These are phyloP conservation scores for Archivesica marissinica DNA, from an alignment of 1,140 invertebrate genomes.

Conservation along the genomic window DNA sequence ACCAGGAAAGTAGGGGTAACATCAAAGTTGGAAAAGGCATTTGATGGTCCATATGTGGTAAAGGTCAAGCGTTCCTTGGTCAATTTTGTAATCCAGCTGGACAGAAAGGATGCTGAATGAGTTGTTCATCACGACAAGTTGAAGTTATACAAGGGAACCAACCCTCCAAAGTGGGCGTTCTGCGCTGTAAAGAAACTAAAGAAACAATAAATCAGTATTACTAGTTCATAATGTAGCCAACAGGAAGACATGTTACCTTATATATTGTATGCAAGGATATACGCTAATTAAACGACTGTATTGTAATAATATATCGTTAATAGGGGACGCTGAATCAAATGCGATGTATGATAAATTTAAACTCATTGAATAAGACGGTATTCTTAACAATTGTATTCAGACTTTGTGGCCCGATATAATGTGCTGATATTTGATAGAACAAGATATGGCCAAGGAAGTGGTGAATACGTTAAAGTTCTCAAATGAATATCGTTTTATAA, in stretches of 20 bases:
- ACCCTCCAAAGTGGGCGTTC: slow-evolving; percentile 1
- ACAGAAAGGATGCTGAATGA: background rate
- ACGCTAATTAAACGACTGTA: no score
- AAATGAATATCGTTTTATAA: background rate
- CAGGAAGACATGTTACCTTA: background rate
- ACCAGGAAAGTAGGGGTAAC: background rate
- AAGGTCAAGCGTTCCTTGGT: background rate
- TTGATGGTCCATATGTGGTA: slow-evolving; percentile 14
- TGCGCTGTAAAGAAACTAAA: no score
- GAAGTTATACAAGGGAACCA: background rate
- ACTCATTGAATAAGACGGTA: background rate
- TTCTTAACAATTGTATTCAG: background rate
- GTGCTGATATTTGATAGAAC: no score
- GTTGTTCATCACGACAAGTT: slow-evolving; percentile 29
- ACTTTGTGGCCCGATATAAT: background rate
- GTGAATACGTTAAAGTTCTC: no score
- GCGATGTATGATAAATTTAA: no score
- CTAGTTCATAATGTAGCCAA: background rate
- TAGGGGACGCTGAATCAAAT: no score
- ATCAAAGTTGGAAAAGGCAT: background rate
- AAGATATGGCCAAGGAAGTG: no score
- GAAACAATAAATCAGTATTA: no score
- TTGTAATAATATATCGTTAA: no score
- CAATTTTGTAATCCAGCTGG: background rate
- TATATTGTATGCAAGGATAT: no score